Base-by-base conservation (phyloP, 2,888 invertebrate genomes). In the Anoplius nigerrimus region DNA sequence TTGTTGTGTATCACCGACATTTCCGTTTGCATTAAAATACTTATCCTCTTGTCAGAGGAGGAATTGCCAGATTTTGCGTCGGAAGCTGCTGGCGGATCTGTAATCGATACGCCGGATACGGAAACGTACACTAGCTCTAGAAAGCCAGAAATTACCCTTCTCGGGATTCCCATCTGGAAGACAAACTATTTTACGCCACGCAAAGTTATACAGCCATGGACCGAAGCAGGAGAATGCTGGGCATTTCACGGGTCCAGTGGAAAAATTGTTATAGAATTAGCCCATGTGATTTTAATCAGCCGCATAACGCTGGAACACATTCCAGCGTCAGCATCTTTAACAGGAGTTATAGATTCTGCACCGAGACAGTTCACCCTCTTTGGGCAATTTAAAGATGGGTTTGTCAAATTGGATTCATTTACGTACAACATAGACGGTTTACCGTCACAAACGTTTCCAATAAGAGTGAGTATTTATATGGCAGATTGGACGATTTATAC, bases 201-300 rank as follows among this genome's bases (percentile, higher is more conserved):
- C 13, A 83, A 85, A 82, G 74, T 87, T 8, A 82, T 87, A 62
- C 20, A 64, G 84, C 84, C 86, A 43, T 86, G 86, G 87, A 81
- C 74, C 5, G 76, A 87, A 76, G 78, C 92, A 20, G 93, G 93
- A 24, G 90, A 92, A 81, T 93, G 93, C 84, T 93, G 92, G 92
- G 90, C 92, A 5, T 92, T 93, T 83, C 89, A 87, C 67, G 92
- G 92, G 15, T 79, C 84, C 13, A 76, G 86, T 27, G 92, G 92
- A 5, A 85, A 84, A 75, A 70, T 87, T 45, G 79, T 82, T 70
- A 84, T 87, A 53, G 73, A 82, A 69, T 75, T 87, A 22, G 84
- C 85, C 11, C 62, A 81, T 57, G 88, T 87, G 69, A 78, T 91
- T 22, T 90, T 91, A 2, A 89, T 91, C 16, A 89, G 90, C 8